Evolutionary conservation across 2,888 invertebrate species (phyloP), one percentile per base, ranked within the genome.

Genomic region (Rhingia rostrata): DNA sequence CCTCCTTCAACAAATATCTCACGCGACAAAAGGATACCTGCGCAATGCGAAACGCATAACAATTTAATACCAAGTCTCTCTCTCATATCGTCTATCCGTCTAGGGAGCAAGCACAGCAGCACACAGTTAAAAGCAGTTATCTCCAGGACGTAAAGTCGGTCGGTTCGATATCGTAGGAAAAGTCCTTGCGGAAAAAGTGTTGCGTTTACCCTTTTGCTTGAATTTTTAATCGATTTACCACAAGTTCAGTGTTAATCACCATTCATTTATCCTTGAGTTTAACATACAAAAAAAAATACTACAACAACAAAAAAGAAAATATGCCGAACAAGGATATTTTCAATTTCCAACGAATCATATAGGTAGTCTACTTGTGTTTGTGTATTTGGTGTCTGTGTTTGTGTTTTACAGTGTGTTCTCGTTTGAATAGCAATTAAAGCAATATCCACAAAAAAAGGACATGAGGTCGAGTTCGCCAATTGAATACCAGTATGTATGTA

Each of bases 171-270:
- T 49, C 22, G 22, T 1, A 51, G 5, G 12, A 47, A 49, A 45
- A 61, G 69, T 75, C 80, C 80, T 60, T 60, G 37, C 60, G 69
- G 69, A 80, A 70, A 64, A 70, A 22, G 22, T 22, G 10, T 74
- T 79, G 79, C 47, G 84, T 70, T 74, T 60, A 41, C 35, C 66
- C 61, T 73, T 41, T 78, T 74, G 78, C 74, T 80, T 80, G 84
- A 80, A 74, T 80, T 80, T 84, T 84, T 70, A 80, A 84, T 84
- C 80, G 84, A 84, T 84, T 84, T 75, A 75, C 80, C 80, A 84
- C 84, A 84, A 84, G 84, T 84, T 84, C 84, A 84, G 84, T 84
- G 84, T 84, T 84, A 84, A 80, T 84, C 84, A 84, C 74, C 41
- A 74, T 70, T 70, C 66, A 66, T 75, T 54, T n/a, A 80, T 77